phyloP scores from a whole-genome alignment of 2,113 vertebrate species.

The Sporophila hypoxantha region DNA sequence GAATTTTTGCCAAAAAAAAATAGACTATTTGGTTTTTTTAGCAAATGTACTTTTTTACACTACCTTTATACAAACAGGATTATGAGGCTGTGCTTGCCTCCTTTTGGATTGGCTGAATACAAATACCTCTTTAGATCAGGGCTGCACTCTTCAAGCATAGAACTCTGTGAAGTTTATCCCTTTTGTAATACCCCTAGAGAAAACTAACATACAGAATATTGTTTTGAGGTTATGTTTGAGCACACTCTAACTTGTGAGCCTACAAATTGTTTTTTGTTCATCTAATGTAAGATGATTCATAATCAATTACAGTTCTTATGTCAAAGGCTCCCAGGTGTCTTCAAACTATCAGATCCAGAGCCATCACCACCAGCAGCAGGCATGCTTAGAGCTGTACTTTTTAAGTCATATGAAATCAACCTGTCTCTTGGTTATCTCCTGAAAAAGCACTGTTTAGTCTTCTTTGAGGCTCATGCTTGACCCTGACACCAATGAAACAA shows the following conservation, averaged over 20 bases:
- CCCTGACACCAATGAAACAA: background rate
- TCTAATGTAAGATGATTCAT: slow-evolving; percentile 34
- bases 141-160: background rate
- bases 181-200: background rate
- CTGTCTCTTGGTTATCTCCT: background rate
- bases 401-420: background rate
- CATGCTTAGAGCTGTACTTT: background rate
- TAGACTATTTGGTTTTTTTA: background rate
- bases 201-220: background rate
- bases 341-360: background rate
- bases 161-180: background rate
- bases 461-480: background rate
- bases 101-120: background rate
- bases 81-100: background rate
- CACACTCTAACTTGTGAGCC: background rate
- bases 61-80: background rate
- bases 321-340: background rate
- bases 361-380: background rate
- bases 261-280: slow-evolving; percentile 10
- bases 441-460: background rate
- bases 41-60: background rate
- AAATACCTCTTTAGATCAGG: background rate
- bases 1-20: background rate
- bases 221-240: background rate
- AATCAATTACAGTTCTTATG: background rate